Evolutionary conservation across 2,113 vertebrate genomes (phyloP).

Genomic region (Rissa tridactyla): DNA sequence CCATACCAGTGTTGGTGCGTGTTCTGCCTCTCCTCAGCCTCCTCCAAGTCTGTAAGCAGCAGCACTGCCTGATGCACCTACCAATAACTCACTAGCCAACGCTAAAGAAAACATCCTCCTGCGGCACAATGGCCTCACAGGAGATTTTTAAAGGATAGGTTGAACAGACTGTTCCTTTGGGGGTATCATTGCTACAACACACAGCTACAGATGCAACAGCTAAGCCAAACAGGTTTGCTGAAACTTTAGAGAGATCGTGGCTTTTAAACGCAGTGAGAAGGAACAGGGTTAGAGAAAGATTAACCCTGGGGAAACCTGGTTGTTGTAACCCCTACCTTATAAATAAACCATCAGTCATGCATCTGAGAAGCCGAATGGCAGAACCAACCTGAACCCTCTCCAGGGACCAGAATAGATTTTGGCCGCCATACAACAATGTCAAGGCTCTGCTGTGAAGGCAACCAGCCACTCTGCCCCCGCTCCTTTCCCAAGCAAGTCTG

Average conservation of each 20-base stretch:
- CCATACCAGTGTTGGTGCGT: rapidly evolving
- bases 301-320: not conserved
- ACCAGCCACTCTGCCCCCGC: not conserved
- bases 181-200: not conserved
- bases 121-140: not conserved
- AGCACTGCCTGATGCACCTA: not conserved
- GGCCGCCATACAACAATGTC: not conserved
- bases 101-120: not conserved
- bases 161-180: not conserved
- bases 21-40: not conserved
- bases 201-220: not conserved
- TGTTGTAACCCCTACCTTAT: not conserved
- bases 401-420: not conserved
- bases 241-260: not conserved
- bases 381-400: not conserved
- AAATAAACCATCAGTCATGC: not conserved
- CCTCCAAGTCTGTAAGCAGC: not conserved
- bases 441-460: not conserved
- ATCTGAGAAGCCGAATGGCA: not conserved
- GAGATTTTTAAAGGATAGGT: rapidly evolving
- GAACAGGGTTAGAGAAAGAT: not conserved
- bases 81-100: not conserved
- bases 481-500: not conserved
- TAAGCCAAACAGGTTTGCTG: not conserved
- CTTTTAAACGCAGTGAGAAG: not conserved